phyloP scores from a whole-genome alignment of 2,113 vertebrate species.

The Catharus fuscescens region DNA sequence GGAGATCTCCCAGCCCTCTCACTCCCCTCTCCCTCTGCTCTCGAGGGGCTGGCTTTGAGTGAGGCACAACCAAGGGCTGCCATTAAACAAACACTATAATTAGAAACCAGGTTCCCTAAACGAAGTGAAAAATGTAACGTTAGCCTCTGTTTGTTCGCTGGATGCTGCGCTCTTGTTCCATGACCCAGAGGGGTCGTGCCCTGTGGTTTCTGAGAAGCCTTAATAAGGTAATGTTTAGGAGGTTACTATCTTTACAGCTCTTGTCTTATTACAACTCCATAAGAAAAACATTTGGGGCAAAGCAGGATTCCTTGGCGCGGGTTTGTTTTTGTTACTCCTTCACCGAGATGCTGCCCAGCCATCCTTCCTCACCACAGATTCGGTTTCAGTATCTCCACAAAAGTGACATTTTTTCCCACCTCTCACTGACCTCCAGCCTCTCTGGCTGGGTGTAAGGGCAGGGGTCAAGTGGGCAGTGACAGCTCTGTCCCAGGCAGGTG shows the following conservation, averaged over 20 bases:
- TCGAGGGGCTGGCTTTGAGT: constrained; percentile 8
- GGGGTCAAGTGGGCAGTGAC: rapidly evolving
- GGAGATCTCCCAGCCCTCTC: background rate
- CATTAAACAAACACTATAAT: constrained; percentile 82
- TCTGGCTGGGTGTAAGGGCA: background rate
- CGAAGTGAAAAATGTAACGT: constrained; percentile 81
- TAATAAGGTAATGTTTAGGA: constrained; percentile 89
- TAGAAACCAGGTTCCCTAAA: constrained; percentile 80
- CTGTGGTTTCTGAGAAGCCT: constrained; percentile 80
- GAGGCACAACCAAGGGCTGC: constrained; percentile 42
- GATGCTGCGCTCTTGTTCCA: constrained; percentile 78
- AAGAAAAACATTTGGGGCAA: constrained; percentile 76
- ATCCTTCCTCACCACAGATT: background rate
- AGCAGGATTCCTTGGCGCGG: constrained; percentile 48
- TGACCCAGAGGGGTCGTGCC: constrained; percentile 77
- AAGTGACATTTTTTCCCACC: background rate
- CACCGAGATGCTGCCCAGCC: background rate
- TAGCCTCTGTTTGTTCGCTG: constrained; percentile 78
- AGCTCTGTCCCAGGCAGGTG: background rate
- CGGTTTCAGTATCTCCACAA: background rate
- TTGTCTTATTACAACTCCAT: constrained; percentile 70
- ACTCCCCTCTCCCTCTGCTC: background rate
- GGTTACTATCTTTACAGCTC: constrained; percentile 76
- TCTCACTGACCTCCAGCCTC: background rate
- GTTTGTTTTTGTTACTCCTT: constrained; percentile 49